These are phyloP conservation scores for Oncorhynchus mykiss DNA, from an alignment of 2,113 vertebrate genomes.

Conservation along the genomic window DNA sequence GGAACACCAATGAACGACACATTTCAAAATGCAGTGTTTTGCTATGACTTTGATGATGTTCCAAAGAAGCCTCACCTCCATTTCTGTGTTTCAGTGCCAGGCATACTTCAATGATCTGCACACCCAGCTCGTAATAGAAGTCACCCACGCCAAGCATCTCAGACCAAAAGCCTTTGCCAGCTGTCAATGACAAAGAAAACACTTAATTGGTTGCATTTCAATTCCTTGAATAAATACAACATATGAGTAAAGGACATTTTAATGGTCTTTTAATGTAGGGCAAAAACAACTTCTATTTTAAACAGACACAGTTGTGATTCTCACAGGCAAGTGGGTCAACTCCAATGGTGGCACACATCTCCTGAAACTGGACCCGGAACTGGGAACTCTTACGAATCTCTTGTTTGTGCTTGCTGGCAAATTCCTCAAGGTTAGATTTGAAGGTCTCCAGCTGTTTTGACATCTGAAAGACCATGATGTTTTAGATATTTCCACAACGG, in stretches of 20 bases:
- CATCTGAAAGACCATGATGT: slow-evolving; percentile 78
- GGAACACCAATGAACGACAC: background rate
- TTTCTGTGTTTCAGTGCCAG: slow-evolving; percentile 94
- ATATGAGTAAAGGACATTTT: no score
- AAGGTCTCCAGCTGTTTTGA: slow-evolving; percentile 95
- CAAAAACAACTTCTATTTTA: no score
- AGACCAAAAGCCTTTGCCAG: slow-evolving; percentile 98
- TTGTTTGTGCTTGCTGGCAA: slow-evolving; percentile 97
- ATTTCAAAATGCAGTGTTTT: background rate
- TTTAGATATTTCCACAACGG: background rate
- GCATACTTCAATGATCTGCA: slow-evolving; percentile 96
- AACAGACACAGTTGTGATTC: slow-evolving; percentile 29
- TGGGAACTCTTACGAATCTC: slow-evolving; percentile 89
- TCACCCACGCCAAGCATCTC: slow-evolving; percentile 97
- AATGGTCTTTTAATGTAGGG: no score
- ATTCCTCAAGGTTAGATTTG: slow-evolving; percentile 91
- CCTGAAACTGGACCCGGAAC: slow-evolving; percentile 96
- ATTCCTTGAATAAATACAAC: no score
- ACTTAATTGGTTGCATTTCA: no score
- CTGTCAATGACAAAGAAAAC: slow-evolving; percentile 57
- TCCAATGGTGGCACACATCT: slow-evolving; percentile 96
- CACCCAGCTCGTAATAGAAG: slow-evolving; percentile 96
- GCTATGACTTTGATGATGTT: background rate
- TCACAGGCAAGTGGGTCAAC: slow-evolving; percentile 96
- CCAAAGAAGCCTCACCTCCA: slow-evolving; percentile 80